phyloP scores from a whole-genome alignment of 2,113 vertebrate species.

The Telmatochromis sp. region DNA sequence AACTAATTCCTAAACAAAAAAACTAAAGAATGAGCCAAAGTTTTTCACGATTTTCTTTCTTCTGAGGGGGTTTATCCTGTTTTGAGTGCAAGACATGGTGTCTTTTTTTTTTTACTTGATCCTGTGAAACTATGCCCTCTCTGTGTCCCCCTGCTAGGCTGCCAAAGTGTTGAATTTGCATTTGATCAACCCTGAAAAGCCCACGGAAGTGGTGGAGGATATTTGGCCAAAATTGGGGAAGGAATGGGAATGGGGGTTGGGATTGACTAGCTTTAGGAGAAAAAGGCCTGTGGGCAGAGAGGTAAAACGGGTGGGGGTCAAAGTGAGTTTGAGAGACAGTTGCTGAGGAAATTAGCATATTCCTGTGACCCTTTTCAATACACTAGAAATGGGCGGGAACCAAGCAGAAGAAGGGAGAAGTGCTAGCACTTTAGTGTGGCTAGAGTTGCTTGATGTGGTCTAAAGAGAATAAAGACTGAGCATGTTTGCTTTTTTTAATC shows the following conservation, averaged over 20 bases:
- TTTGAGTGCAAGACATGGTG: background rate
- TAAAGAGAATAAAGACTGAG: background rate
- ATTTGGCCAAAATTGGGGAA: conserved; percentile 7
- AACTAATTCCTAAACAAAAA: background rate
- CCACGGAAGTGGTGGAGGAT: conserved; percentile 37
- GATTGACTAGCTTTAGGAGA: conserved; percentile 6
- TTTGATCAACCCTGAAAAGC: conserved; percentile 58
- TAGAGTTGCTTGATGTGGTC: background rate
- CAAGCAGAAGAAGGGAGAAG: background rate
- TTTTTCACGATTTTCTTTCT: background rate
- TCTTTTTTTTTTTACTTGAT: background rate
- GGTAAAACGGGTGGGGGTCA: conserved; percentile 31
- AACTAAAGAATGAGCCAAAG: background rate
- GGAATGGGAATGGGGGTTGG: background rate
- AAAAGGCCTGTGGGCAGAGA: conserved; percentile 25
- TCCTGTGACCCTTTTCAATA: conserved; percentile 29
- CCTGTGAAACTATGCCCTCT: conserved; percentile 44
- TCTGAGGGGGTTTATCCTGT: background rate
- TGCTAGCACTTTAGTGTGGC: background rate
- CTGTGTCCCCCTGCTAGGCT: conserved; percentile 41
- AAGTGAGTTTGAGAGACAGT: conserved; percentile 33
- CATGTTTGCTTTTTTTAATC: background rate
- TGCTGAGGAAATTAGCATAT: conserved; percentile 45
- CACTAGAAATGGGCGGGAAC: background rate
- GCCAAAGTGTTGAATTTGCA: conserved; percentile 56